Conservation (phyloP, 2,888 invertebrate species). For the Ophion obscuratus region DNA sequence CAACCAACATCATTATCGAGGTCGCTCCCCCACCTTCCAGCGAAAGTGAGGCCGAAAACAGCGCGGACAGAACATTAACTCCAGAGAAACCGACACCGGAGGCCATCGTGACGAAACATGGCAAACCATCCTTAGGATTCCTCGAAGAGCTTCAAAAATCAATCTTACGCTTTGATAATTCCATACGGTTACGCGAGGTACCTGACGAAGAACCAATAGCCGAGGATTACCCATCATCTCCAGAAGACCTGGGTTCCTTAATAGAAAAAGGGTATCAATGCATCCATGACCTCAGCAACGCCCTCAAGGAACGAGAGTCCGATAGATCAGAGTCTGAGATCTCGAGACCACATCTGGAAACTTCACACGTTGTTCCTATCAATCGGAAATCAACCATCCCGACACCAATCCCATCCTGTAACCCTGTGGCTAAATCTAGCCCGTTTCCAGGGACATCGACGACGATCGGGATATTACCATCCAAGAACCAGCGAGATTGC, state of each 20-base stretch:
- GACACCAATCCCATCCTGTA: not conserved
- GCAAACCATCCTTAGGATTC: not conserved
- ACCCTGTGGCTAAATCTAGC: constrained; percentile 1
- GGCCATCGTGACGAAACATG: not conserved
- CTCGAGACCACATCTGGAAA: not conserved
- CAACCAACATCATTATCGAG: not conserved
- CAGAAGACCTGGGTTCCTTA: not conserved
- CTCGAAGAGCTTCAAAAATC: too few species aligned
- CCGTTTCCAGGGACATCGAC: not conserved
- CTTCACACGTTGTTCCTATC: not conserved
- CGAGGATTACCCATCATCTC: too few species aligned
- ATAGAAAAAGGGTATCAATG: constrained; percentile 7
- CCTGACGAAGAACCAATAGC: too few species aligned
- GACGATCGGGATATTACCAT: too few species aligned
- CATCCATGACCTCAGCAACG: not conserved
- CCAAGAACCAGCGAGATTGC: too few species aligned
- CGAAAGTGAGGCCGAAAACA: not conserved
- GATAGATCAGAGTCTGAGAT: too few species aligned
- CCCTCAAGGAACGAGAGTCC: not conserved
- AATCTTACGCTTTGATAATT: too few species aligned
- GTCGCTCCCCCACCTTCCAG: not conserved
- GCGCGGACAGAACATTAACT: not conserved
- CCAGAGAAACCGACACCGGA: not conserved
- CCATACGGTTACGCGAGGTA: too few species aligned
- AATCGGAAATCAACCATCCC: not conserved